These are phyloP conservation scores for Chelon auratus DNA, from an alignment of 2,797 vertebrate genomes.

Conservation along the genomic window DNA sequence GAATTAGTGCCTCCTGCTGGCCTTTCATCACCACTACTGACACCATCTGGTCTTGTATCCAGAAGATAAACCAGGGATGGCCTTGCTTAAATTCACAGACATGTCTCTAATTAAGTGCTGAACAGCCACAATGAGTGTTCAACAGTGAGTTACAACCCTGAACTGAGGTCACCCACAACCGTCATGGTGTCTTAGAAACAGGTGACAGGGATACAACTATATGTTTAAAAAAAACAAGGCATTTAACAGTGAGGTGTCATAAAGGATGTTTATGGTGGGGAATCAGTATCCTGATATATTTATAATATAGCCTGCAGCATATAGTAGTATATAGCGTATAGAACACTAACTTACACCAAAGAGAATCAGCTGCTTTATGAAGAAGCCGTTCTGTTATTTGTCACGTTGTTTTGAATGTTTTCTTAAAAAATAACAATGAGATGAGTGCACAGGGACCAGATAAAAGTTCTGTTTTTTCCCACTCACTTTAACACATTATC, in stretches of 20 bases:
- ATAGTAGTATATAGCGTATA: too few species aligned
- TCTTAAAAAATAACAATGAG: background rate
- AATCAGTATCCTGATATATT: background rate
- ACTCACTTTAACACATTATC: background rate
- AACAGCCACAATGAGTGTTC: constrained; percentile 13
- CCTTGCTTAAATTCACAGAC: constrained; percentile 48
- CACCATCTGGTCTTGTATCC: constrained; percentile 64
- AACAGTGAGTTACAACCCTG: too few species aligned
- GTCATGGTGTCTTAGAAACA: background rate
- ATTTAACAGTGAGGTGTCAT: constrained; percentile 1
- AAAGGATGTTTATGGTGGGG: background rate
- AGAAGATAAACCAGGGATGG: constrained; percentile 62
- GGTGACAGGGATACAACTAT: background rate
- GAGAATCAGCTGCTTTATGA: constrained; percentile 4
- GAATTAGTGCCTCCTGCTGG: constrained; percentile 72
- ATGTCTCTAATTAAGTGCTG: constrained; percentile 28
- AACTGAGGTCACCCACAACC: too few species aligned
- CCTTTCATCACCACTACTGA: constrained; percentile 67
- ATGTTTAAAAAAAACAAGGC: background rate
- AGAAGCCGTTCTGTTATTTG: constrained; percentile 1
- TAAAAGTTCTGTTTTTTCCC: background rate
- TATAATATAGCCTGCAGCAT: too few species aligned
- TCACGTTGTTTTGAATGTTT: background rate
- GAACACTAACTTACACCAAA: background rate
- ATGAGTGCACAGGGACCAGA: background rate